Evolutionary conservation across 2,888 invertebrate species (phyloP), one percentile per base, ranked within the genome.

Genomic region (Dastarcus helophoroides): DNA sequence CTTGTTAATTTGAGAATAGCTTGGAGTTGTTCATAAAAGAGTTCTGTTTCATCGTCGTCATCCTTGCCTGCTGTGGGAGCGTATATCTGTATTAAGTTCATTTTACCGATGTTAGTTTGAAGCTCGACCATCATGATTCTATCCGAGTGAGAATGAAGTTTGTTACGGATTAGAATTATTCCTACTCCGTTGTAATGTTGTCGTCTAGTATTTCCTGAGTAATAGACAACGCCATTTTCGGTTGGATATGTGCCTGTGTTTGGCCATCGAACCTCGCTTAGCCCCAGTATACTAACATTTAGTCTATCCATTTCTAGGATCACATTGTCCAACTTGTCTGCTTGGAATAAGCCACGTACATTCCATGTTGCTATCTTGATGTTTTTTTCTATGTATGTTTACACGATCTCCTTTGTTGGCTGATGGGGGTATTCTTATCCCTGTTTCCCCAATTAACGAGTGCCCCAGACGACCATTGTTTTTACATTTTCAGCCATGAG

Each of bases 361-460:
- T 37, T 37, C 35, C 31, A 37, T 29, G 31, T 37, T 22, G 34
- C 35, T 28, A 36, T 32, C 11, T 37, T 35, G 35, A 37, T 14
- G 8, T 19, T 19, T 14, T 14, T n/a, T n/a, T n/a, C n/a, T n/a
- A n/a, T n/a, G n/a, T n/a, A n/a, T n/a, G n/a, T n/a, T n/a, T n/a
- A n/a, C n/a, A n/a, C n/a, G n/a, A n/a, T n/a, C n/a, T n/a, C n/a
- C n/a, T n/a, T n/a, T n/a, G n/a, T n/a, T n/a, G n/a, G 35, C 28
- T 29, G n/a, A n/a, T n/a, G n/a, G 31, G 28, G 35, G 16, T 21
- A 41, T 42, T 42, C 36, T 39, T 39, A 16, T 39, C 37, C 37
- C 37, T 37, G 30, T 29, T 35, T 37, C 40, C 34, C 38, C 42
- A 39, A 37, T 30, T 30, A 42, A 44, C 42, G 37, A 42, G 38